Base-by-base conservation (phyloP, 2,888 invertebrate species). In the Strigamia crassipes region DNA sequence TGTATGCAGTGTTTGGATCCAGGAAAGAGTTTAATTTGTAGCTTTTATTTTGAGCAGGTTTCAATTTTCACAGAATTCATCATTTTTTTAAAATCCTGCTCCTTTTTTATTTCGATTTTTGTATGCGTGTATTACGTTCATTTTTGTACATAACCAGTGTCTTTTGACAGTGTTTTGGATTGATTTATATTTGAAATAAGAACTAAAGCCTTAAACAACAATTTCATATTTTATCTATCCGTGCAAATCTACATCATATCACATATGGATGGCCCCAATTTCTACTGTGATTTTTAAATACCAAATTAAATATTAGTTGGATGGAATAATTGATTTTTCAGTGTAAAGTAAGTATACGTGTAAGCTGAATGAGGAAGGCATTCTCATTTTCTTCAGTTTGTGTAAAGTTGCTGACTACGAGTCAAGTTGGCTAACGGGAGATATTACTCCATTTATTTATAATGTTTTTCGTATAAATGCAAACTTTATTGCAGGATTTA, bases 81-180 rank as follows among this genome's bases (percentile, higher is more conserved):
- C 18, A 61, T 61, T 18, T 61, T 18, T 61, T 61, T 61, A n/a
- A n/a, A 42, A 9, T 15, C 61, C 15, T 61, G 61, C 61, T 61
- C n/a, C n/a, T 23, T 21, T 23, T 21, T 23, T 61, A 61, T 18
- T 61, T 61, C 61, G 18, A 61, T 21, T 61, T 61, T 61, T 61
- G 61, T 61, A 61, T 61, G 61, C 61, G 18, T 61, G 61, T 61
- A 61, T 61, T 61, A 61, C 23, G 61, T 61, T 61, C 61, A 61
- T 61, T 61, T 61, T 61, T 61, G 61, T 61, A 61, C 61, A 61
- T 61, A 61, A 61, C 61, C 61, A 61, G 61, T 61, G 61, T 61
- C 61, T 61, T 61, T 61, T 61, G 61, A 61, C 61, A 61, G 61
- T 61, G 61, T 61, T 61, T 42, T 23, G 61, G 61, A 61, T 61